phyloP scores from a whole-genome alignment of 2,888 invertebrate genomes.

The Caenorhabditis panamensis region DNA sequence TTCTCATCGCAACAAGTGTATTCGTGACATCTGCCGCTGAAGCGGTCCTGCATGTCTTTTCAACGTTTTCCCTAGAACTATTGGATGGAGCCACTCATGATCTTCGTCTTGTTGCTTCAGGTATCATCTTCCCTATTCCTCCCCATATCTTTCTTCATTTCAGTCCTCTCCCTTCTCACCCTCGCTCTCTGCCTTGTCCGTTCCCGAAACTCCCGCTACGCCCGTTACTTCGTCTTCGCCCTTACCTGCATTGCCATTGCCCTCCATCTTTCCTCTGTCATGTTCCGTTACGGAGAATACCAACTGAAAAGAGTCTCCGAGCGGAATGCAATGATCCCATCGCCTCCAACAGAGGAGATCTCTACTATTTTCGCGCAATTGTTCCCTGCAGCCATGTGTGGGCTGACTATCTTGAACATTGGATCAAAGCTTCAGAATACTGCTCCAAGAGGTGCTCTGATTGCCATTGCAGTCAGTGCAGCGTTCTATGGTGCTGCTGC shows the following conservation, averaged over 20 bases:
- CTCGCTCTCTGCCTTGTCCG: constrained; percentile 47
- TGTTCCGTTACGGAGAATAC: constrained; percentile 61
- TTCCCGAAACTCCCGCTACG: constrained; percentile 29
- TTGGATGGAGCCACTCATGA: constrained; percentile 61
- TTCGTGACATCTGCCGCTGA: constrained; percentile 55
- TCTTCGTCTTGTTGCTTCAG: constrained; percentile 53
- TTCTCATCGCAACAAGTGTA: constrained; percentile 39
- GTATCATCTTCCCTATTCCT: constrained; percentile 44
- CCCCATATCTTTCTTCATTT: constrained; percentile 33
- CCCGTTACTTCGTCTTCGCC: constrained; percentile 50
- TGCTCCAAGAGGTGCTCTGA: constrained; percentile 53
- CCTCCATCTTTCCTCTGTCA: constrained; percentile 51
- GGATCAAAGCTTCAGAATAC: constrained; percentile 54
- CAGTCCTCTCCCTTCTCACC: constrained; percentile 51
- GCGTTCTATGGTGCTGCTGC: constrained; percentile 48
- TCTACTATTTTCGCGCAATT: constrained; percentile 48
- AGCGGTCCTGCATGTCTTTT: constrained; percentile 58
- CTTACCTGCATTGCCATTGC: constrained; percentile 54
- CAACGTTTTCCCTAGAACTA: constrained; percentile 34
- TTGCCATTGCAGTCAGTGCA: constrained; percentile 47
- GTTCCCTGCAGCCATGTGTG: constrained; percentile 58
- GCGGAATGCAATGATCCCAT: constrained; percentile 46
- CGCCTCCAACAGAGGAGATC: constrained; percentile 42
- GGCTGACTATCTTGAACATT: constrained; percentile 50
- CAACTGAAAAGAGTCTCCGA: constrained; percentile 45